Percentiles rank a stretch among this genome's conserved stretches.
Conservation (phyloP, 2,797 vertebrate species). For the Coregonus sp. region DNA sequence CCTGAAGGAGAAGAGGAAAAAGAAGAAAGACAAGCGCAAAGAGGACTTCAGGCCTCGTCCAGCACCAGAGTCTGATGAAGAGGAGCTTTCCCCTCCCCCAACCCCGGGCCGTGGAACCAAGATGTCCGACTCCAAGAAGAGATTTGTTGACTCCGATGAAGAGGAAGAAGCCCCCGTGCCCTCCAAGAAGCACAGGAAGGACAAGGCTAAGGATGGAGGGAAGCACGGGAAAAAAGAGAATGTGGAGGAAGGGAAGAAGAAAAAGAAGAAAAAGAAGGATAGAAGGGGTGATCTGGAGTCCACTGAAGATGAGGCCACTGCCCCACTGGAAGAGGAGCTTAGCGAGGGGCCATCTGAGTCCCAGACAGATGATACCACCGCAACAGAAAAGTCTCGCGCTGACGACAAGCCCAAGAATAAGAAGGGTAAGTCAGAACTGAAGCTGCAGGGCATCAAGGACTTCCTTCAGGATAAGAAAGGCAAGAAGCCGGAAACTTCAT, state of each 20-base stretch:
- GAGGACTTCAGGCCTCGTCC: constrained; percentile 83
- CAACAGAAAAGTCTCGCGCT: constrained; percentile 43
- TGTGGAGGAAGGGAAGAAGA: constrained; percentile 81
- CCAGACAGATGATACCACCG: constrained; percentile 51
- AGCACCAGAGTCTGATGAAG: constrained; percentile 81
- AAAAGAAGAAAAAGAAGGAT: constrained; percentile 70
- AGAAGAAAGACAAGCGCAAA: constrained; percentile 78
- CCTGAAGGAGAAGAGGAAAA: constrained; percentile 79
- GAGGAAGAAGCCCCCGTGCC: constrained; percentile 78
- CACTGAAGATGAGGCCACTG: constrained; percentile 66
- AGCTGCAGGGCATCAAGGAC: constrained; percentile 74
- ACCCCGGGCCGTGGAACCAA: constrained; percentile 58
- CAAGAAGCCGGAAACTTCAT: constrained; percentile 58
- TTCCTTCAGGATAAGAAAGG: constrained; percentile 69
- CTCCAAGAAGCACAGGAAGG: constrained; percentile 86
- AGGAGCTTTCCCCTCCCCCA: constrained; percentile 40
- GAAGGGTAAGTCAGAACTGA: constrained; percentile 75
- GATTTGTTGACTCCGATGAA: constrained; percentile 80
- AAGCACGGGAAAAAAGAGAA: constrained; percentile 74
- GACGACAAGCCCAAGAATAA: constrained; percentile 77
- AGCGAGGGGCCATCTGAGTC: constrained; percentile 68
- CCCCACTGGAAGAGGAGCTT: constrained; percentile 61
- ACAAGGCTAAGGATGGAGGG: constrained; percentile 73
- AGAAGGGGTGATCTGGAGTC: constrained; percentile 54
- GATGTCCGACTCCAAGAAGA: constrained; percentile 82